Base-by-base conservation (phyloP, 2,113 vertebrate species). In the Protomyctophum bolini region DNA sequence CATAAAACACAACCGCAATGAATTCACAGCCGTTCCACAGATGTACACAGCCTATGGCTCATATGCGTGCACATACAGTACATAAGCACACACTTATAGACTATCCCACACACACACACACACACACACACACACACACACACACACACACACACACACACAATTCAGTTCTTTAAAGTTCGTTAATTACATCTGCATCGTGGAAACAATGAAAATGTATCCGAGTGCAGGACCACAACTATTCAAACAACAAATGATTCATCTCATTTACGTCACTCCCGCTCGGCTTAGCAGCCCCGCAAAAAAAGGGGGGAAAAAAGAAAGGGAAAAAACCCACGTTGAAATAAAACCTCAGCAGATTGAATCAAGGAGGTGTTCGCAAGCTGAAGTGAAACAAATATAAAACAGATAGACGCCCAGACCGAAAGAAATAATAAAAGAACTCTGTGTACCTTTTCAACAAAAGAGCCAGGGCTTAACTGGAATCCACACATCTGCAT, bases 201-300 rank as follows among this genome's bases (percentile, higher is more conserved):
- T 91, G 89, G 89, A 91, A 91, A 91, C 89, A 90, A 90, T 91
- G 84, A 88, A 86, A 89, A 88, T 87, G 77, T 87, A 88, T 79
- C 74, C 70, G 84, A 88, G 88, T 72, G 76, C 79, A 82, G 81
- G 78, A 86, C 88, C 87, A 77, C 81, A 88, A 87, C 70, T 81
- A 88, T 83, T 89, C 79, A 76, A 88, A 88, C 86, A 89, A 89
- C 88, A 90, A 89, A 88, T 91, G 87, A 87, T 87, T 89, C 82
- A 87, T 83, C 81, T 86, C 80, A 80, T 90, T 89, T 84, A 90
- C 87, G 86, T 91, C 85, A 91, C 83, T 76, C 80, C 75, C 70
- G 2, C 70, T 58, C 59, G 81, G 76, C 76, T 69, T 59, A 80
- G 62, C 80, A 74, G 72, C 74, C 77, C 80, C 48, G 64, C 66